Base-by-base conservation (phyloP, 1,140 invertebrate species). In the Drosophila paulistorum region DNA sequence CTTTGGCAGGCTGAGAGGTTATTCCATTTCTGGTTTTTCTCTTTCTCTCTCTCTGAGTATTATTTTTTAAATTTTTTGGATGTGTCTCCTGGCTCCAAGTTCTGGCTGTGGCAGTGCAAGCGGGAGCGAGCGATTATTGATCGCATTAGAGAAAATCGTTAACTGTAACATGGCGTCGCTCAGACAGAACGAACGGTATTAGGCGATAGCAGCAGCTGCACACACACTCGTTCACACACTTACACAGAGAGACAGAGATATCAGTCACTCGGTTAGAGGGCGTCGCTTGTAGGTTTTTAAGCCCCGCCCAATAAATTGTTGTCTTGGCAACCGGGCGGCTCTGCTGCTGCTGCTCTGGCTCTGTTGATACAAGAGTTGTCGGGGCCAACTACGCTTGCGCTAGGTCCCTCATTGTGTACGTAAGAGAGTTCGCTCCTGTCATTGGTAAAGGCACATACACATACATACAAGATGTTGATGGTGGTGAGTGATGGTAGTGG, bases 61-160 rank as follows among this genome's bases (percentile, higher is more conserved):
- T 30, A 0, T 41, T 58, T 37, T 30, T 41, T 58, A 9, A 37
- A 39, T 5, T 13, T 45, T 20, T 59, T 45, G 37, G 59, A 70
- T 33, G 20, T n/a, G 11, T 41, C 35, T 39, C 17, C 39, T 14
- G 11, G 61, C 35, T 30, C 61, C 33, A 70, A 30, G 30, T 30
- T 30, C 30, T 30, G 30, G 30, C 30, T 30, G 3, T 39, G 65
- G 45, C 48, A 68, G 73, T 68, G 73, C 26, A 69, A 69, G 79
- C 67, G 71, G 71, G 81, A 83, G 83, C 83, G 70, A 71, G 74
- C 73, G 83, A 87, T 89, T 87, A 87, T 87, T 87, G 83, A 87
- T 87, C 83, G 83, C 80, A 87, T 87, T 87, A 89, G 84, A 82
- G 85, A 89, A 89, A 89, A 89, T 89, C 84, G 84, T 89, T 89